Evolutionary conservation across 2,797 vertebrate species (phyloP).

Genomic region (Falco biarmicus): DNA sequence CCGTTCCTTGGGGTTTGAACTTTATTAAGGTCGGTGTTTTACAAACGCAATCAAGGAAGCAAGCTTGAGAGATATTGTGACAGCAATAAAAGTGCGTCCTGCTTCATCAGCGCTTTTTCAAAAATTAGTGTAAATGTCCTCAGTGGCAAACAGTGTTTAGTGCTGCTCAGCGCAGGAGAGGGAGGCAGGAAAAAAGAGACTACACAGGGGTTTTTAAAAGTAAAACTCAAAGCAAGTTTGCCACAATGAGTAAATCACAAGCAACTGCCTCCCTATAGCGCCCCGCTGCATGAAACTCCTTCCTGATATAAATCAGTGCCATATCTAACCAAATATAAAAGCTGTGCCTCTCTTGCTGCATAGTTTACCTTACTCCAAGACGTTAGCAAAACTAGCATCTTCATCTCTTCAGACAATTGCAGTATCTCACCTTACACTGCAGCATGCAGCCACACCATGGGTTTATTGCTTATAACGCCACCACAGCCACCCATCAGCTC

Average conservation of each 20-base stretch:
- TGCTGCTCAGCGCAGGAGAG: not conserved
- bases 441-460: not conserved
- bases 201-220: conserved; percentile 42
- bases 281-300: not conserved
- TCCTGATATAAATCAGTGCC: conserved; percentile 39
- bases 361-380: not conserved
- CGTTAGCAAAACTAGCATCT: not conserved
- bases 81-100: conserved; percentile 34
- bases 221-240: conserved; percentile 21
- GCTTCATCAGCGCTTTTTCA: conserved; percentile 63
- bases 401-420: not conserved
- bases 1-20: not conserved
- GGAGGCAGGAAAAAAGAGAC: not conserved
- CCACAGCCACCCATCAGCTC: not conserved
- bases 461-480: not conserved
- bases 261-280: not conserved
- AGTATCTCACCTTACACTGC: not conserved
- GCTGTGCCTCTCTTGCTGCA: not conserved
- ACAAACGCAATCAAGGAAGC: not conserved
- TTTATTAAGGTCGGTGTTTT: conserved; percentile 12
- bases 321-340: not conserved
- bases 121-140: conserved; percentile 54
- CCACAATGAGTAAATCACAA: conserved; percentile 40
- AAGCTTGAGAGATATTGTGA: conserved; percentile 5
- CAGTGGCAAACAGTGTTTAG: conserved; percentile 29